phyloP scores from a whole-genome alignment of 1,140 invertebrate genomes.

The Vanessa tameamea region DNA sequence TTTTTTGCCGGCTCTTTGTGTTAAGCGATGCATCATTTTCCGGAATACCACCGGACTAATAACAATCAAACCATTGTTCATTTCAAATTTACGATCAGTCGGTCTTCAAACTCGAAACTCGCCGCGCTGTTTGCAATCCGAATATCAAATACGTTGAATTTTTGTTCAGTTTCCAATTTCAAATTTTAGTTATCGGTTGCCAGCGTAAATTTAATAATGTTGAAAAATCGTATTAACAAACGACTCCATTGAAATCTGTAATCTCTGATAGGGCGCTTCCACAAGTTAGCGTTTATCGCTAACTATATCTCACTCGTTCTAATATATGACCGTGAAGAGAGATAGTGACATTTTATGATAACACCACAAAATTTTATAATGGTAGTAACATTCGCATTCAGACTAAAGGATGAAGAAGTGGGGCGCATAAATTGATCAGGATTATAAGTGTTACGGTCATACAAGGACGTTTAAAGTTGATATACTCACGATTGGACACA shows the following conservation, averaged over 20 bases:
- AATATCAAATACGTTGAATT: neutral
- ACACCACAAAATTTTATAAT: conserved; percentile 53
- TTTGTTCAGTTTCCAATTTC: no score
- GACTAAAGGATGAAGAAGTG: conserved; percentile 62
- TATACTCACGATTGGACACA: conserved; percentile 13
- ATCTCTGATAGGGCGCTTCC: conserved; percentile 41
- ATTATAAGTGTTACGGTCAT: conserved; percentile 22
- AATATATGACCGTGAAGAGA: conserved; percentile 35
- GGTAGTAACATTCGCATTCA: conserved; percentile 48
- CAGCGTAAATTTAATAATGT: neutral
- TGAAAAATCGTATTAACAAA: conserved; percentile 2
- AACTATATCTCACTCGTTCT: conserved; percentile 40
- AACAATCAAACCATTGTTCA: conserved; percentile 33
- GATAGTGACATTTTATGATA: conserved; percentile 48
- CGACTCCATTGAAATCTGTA: conserved; percentile 35
- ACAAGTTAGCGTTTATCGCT: conserved; percentile 39
- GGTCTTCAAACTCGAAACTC: neutral
- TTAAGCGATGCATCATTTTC: conserved; percentile 29
- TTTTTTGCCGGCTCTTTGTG: conserved; percentile 46
- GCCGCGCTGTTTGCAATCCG: neutral
- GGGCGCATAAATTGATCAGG: conserved; percentile 55
- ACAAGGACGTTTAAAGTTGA: conserved; percentile 23
- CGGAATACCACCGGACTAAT: conserved; percentile 22
- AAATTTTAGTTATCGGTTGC: no score
- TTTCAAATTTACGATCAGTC: conserved; percentile 16